phyloP scores from a whole-genome alignment of 1,140 invertebrate species.

The Zaprionus africanus region DNA sequence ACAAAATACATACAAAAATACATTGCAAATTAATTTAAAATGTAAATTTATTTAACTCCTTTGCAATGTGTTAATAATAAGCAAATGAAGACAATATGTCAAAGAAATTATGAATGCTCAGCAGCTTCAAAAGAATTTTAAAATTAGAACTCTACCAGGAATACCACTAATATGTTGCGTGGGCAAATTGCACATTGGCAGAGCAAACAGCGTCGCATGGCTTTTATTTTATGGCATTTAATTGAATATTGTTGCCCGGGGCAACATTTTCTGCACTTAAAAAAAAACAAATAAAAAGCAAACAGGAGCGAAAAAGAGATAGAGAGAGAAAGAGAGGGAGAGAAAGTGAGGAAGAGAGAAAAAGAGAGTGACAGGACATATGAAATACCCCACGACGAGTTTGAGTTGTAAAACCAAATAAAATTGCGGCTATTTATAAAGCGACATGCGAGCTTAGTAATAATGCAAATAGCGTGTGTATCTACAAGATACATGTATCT shows the following conservation, averaged over 20 bases:
- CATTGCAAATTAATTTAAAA: too few species aligned
- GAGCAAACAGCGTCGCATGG: conserved; percentile 35
- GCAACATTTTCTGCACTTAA: conserved; percentile 21
- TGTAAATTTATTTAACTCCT: too few species aligned
- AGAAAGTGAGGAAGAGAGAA: background rate
- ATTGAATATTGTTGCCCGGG: conserved; percentile 44
- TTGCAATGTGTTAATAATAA: background rate
- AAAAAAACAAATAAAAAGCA: conserved; percentile 20
- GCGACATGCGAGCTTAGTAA: conserved; percentile 26
- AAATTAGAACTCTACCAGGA: background rate
- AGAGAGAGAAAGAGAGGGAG: background rate
- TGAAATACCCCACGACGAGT: conserved; percentile 1
- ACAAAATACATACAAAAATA: too few species aligned
- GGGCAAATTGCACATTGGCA: conserved; percentile 24
- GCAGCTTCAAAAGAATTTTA: background rate
- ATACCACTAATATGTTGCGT: background rate
- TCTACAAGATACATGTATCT: conserved; percentile 36
- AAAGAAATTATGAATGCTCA: background rate
- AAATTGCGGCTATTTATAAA: conserved; percentile 39
- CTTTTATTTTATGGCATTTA: conserved; percentile 47
- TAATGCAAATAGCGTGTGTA: conserved; percentile 30
- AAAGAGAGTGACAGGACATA: background rate
- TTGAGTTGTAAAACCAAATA: conserved; percentile 30
- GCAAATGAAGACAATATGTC: background rate
- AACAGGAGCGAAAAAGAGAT: background rate